Conservation (phyloP, 2,113 vertebrate species). For the Nothoprocta perdicaria region DNA sequence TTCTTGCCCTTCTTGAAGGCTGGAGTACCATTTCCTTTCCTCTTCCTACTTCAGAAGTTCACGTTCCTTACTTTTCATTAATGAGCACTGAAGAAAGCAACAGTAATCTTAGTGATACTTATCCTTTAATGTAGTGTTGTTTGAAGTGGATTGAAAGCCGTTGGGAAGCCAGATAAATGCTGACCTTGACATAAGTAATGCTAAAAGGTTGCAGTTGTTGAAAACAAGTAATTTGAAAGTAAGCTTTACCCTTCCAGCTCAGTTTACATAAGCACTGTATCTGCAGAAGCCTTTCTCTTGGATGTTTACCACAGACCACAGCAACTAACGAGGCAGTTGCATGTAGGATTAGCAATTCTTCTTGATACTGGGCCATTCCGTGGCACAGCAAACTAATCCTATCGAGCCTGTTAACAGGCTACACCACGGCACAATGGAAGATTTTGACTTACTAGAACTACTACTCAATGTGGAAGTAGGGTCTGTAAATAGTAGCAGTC, state of each 20-base stretch:
- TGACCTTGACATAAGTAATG: background rate
- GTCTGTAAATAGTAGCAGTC: background rate
- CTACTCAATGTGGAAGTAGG: background rate
- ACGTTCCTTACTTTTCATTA: background rate
- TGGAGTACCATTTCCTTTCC: background rate
- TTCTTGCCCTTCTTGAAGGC: background rate
- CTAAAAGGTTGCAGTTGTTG: background rate
- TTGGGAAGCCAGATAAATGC: background rate
- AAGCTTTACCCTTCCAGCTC: background rate
- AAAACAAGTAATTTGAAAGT: background rate
- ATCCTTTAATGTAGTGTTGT: background rate
- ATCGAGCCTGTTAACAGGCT: background rate
- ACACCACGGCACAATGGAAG: background rate
- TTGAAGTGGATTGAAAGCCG: background rate
- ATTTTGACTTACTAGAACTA: background rate
- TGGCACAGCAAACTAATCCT: background rate
- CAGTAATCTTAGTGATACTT: background rate
- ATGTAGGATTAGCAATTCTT: background rate
- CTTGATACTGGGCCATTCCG: rapidly evolving
- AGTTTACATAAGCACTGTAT: background rate
- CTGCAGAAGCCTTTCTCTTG: background rate
- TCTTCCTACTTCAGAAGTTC: background rate
- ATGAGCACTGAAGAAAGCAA: background rate
- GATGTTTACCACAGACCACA: background rate
- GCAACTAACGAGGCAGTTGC: background rate